Conservation (phyloP, 2,797 vertebrate genomes). For the Acipenser transmontanus region DNA sequence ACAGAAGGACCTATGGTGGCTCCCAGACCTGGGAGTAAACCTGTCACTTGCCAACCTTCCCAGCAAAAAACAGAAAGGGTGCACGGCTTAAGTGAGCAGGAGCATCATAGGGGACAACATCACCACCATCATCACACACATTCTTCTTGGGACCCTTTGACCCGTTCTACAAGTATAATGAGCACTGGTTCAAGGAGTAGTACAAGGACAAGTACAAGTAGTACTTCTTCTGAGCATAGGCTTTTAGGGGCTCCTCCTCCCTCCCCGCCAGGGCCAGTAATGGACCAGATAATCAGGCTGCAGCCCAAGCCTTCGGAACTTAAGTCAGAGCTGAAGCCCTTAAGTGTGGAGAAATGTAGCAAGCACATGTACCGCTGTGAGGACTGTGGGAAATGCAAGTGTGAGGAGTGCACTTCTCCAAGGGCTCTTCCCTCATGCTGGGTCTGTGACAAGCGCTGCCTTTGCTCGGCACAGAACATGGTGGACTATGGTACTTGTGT, state of each 20-base stretch:
- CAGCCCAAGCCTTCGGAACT: slow-evolving; percentile 74
- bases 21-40: slow-evolving; percentile 60
- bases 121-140: slow-evolving; percentile 36
- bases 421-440: slow-evolving; percentile 80
- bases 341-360: slow-evolving; percentile 46
- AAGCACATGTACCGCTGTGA: slow-evolving; percentile 69
- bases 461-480: slow-evolving; percentile 78
- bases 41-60: slow-evolving; percentile 43
- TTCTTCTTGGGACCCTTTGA: slow-evolving; percentile 41
- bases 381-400: slow-evolving; percentile 80
- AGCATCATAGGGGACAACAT: slow-evolving; percentile 62
- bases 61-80: slow-evolving; percentile 67
- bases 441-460: slow-evolving; percentile 82
- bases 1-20: slow-evolving; percentile 76
- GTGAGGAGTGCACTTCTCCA: slow-evolving; percentile 70
- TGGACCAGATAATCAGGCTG: slow-evolving; percentile 67
- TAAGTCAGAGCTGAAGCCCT: slow-evolving; percentile 71
- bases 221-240: slow-evolving; percentile 69
- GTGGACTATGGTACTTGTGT: slow-evolving; percentile 88
- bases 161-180: slow-evolving; percentile 50
- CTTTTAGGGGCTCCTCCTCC: slow-evolving; percentile 53
- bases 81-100: slow-evolving; percentile 45
- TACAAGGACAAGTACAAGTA: slow-evolving; percentile 69
- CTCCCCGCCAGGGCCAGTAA: slow-evolving; percentile 33
- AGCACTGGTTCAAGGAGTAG: slow-evolving; percentile 65